These are phyloP conservation scores for Microplitis manilae DNA, from an alignment of 2,888 invertebrate genomes.

Conservation along the genomic window DNA sequence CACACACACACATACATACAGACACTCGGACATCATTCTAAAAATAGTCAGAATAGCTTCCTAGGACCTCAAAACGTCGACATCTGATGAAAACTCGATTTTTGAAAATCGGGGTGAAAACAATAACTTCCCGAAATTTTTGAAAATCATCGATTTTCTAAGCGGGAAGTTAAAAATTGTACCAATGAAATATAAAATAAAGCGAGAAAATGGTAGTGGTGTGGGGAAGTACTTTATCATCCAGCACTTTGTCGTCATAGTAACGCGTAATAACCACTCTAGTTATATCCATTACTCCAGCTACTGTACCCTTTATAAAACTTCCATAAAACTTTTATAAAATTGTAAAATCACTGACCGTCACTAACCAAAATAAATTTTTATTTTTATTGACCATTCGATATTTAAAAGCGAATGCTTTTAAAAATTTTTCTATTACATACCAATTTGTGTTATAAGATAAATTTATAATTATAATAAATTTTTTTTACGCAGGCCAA, in stretches of 20 bases:
- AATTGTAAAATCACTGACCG: conserved; percentile 3
- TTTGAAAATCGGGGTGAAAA: no score
- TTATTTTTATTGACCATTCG: neutral
- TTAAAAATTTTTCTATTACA: neutral
- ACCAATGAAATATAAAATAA: conserved; percentile 32
- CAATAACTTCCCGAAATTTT: no score
- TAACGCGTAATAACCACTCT: conserved; percentile 69
- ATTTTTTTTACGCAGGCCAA: conserved; percentile 76
- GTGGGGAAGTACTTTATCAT: conserved; percentile 66
- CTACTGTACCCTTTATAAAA: conserved; percentile 1
- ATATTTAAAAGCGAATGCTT: neutral
- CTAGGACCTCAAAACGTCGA: no score
- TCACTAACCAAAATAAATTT: conserved; percentile 10
- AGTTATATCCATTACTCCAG: conserved; percentile 51
- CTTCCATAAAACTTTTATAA: neutral
- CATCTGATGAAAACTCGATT: no score
- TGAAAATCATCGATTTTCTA: no score
- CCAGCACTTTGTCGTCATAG: conserved; percentile 70
- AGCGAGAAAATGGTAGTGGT: conserved; percentile 49
- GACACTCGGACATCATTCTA: no score
- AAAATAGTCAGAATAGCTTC: no score
- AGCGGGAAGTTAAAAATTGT: no score
- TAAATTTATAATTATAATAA: neutral
- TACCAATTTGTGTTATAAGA: neutral
- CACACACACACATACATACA: no score